Evolutionary conservation across 2,797 vertebrate genomes (phyloP), one percentile per base, ranked within the genome.

Genomic region (Lophotriccus pileatus): DNA sequence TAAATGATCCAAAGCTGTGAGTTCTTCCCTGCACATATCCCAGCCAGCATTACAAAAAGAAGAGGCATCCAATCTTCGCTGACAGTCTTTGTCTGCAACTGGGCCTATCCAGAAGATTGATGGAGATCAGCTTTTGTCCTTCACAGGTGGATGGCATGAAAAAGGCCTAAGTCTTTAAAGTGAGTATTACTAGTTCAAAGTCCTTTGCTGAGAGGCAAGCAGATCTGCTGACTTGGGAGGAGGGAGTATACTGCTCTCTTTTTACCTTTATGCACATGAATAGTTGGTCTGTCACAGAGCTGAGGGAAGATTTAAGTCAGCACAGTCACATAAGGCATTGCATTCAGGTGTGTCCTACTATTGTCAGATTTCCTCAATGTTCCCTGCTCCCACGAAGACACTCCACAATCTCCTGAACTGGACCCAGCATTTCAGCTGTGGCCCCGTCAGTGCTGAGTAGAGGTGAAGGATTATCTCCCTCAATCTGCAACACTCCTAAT

Each of bases 21-120:
- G 7, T 66, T 32, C 24, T 32, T 58, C 21, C 47, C 12, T 55
- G 60, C 11, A 12, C 3, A 7, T 46, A 36, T 12, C 15, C 46
- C 28, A 56, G 20, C 21, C 28, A 46, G 8, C 24, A 80, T 34
- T n/a, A 70, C 12, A 67, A 68, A 66, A 41, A 81, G 9, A 84
- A 78, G 46, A 1, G 68, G 27, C 14, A 55, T 44, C 4, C 32
- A 60, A 10, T 21, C 24, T 69, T 83, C 0, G 0, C 64, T 66
- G 41, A 7, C 13, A 49, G 8, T 8, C 14, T 67, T 82, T 46
- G 47, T 76, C 44, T 55, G 37, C 34, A 81, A 11, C 21, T 2
- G 1, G 23, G 5, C 28, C n/a, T 11, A 18, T 44, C 72, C 34
- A 66, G 66, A 82, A 84, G 21, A 27, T 15, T 39, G 39, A 23